Evolutionary conservation across 2,888 invertebrate genomes (phyloP), one percentile per base, ranked within the genome.

Genomic region (Diachrysia chrysitis): DNA sequence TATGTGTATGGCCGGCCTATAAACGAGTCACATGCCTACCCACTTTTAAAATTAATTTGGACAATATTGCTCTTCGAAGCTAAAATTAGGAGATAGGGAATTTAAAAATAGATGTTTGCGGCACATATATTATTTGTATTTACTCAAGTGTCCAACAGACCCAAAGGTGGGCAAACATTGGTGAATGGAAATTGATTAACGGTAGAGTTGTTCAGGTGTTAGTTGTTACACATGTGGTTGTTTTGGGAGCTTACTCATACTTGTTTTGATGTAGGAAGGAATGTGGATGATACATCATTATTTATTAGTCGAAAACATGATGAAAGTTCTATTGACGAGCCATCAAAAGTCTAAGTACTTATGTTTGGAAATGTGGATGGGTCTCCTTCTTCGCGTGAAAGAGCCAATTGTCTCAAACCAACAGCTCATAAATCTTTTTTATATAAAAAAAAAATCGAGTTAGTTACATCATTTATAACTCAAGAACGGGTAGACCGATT

Each of bases 151-250:
- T 72, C 17, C 10, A 7, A 7, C 32, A 32, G 32, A 7, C 32
- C 54, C 58, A 48, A 21, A 29, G 56, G 42, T 17, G 60, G 46
- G 51, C 76, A 79, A 75, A 81, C 77, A 79, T 21, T 63, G 55
- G 46, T 77, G 69, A 83, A 82, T 77, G 59, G 71, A 69, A 77
- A 82, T 82, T 81, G 79, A 82, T 83, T 83, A 69, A 25, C 51
- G 54, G 61, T 69, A 68, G 48, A 63, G 61, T 79, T 69, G 66
- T 29, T 73, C 81, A 75, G 79, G 73, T 76, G 73, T 63, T 23
- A 60, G n/a, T 51, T 66, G n/a, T n/a, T n/a, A 21, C 56, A 51
- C 76, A 76, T 58, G 63, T 79, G 71, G 56, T 76, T 65, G 17
- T 37, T 51, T 62, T 66, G 10, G 53, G 1, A 48, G 29, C 32